These are phyloP conservation scores for Ichneumon xanthorius DNA, from an alignment of 2,888 invertebrate genomes.

Conservation along the genomic window DNA sequence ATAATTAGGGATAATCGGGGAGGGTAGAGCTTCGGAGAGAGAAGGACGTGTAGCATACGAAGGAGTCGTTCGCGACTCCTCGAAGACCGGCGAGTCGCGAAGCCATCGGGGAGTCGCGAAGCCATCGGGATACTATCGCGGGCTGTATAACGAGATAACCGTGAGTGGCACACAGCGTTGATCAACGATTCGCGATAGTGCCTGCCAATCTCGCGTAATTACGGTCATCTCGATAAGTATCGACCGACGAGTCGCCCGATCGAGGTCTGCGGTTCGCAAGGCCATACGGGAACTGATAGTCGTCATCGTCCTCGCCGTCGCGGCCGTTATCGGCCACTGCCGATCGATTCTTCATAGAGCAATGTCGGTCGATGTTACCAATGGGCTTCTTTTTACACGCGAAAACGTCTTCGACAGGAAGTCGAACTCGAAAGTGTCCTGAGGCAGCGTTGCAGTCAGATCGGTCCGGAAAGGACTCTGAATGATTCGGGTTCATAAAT, in stretches of 20 bases:
- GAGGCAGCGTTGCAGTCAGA: background rate
- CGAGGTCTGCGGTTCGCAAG: constrained; percentile 59
- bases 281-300: constrained; percentile 44
- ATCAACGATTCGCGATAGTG: constrained; percentile 56
- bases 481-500: background rate
- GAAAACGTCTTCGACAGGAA: too few species aligned
- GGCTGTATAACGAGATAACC: constrained; percentile 18
- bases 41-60: constrained; percentile 22
- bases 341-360: constrained; percentile 22
- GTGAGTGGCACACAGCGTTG: constrained; percentile 12
- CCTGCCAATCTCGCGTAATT: constrained; percentile 71
- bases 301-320: constrained; percentile 28
- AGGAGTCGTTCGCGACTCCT: constrained; percentile 18
- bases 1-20: constrained; percentile 42
- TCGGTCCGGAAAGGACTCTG: too few species aligned
- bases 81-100: constrained; percentile 13
- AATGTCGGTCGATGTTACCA: too few species aligned
- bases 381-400: too few species aligned
- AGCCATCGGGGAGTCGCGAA: background rate
- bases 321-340: constrained; percentile 45
- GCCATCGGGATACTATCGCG: background rate
- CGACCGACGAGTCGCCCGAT: constrained; percentile 60
- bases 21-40: constrained; percentile 15
- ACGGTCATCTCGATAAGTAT: constrained; percentile 66
- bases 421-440: too few species aligned